These are phyloP conservation scores for Drosophila buzzatii DNA, from an alignment of 2,888 invertebrate genomes.

Conservation along the genomic window DNA sequence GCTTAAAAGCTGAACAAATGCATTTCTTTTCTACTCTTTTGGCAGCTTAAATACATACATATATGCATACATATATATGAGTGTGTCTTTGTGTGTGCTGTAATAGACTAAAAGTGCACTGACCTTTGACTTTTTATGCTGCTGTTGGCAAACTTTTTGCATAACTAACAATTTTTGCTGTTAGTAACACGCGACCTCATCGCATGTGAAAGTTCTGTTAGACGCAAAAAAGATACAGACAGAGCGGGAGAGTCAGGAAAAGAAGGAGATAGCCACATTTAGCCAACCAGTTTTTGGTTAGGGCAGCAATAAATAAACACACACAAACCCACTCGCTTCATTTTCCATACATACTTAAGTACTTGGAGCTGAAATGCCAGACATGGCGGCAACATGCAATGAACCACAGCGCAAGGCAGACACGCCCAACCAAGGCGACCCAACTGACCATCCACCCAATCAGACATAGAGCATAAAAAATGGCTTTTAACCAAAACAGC, in stretches of 20 bases:
- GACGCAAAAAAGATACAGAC: conserved; percentile 22
- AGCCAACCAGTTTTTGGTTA: conserved; percentile 43
- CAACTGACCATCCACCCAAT: not conserved
- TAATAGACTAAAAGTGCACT: conserved; percentile 65
- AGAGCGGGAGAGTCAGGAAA: not conserved
- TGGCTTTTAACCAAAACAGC: not conserved
- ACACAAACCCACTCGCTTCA: conserved; percentile 17
- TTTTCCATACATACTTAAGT: conserved; percentile 36
- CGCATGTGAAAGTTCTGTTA: conserved; percentile 63
- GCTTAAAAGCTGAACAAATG: conserved; percentile 33
- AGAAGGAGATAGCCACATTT: conserved; percentile 13
- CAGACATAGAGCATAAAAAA: conserved; percentile 11
- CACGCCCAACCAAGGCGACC: conserved; percentile 23
- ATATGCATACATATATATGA: not conserved
- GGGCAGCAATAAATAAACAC: conserved; percentile 65
- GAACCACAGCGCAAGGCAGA: conserved; percentile 60
- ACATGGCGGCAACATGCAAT: conserved; percentile 79
- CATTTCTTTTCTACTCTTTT: not conserved
- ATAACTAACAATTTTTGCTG: conserved; percentile 57
- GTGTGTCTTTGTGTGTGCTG: conserved; percentile 20
- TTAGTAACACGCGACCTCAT: conserved; percentile 64
- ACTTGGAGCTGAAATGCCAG: conserved; percentile 64
- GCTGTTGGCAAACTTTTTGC: conserved; percentile 68
- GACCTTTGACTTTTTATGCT: conserved; percentile 68
- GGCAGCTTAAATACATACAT: not conserved